A percentile compares a stretch with the other conserved stretches of the same genome.
Conservation (phyloP, 2,888 invertebrate genomes). For the Caenorhabditis wallacei region DNA sequence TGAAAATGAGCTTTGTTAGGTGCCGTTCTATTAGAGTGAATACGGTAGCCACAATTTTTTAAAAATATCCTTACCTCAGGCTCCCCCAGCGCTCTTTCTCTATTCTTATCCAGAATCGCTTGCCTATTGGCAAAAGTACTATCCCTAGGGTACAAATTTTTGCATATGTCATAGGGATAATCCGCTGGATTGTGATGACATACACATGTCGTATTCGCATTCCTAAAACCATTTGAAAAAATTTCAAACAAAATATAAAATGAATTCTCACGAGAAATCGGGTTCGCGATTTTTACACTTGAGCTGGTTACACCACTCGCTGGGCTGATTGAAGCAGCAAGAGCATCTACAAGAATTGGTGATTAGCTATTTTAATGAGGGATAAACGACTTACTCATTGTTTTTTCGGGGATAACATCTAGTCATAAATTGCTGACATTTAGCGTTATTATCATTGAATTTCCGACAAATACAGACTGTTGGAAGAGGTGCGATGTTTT, state of each 20-base stretch:
- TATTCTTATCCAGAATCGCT: conserved; percentile 44
- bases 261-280: conserved; percentile 73
- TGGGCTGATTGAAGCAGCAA: conserved; percentile 81
- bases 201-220: conserved; percentile 77
- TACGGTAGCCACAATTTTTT: no score
- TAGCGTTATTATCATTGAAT: conserved; percentile 68
- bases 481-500: conserved; percentile 46
- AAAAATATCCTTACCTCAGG: conserved; percentile 33
- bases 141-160: conserved; percentile 54
- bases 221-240: conserved; percentile 56
- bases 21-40: no score
- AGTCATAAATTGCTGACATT: conserved; percentile 77
- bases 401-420: conserved; percentile 71
- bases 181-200: conserved; percentile 75
- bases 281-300: conserved; percentile 78
- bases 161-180: conserved; percentile 75
- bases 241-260: not conserved
- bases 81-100: conserved; percentile 22
- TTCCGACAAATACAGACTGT: conserved; percentile 74
- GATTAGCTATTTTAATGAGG: not conserved
- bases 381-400: conserved; percentile 55
- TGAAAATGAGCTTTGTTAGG: no score
- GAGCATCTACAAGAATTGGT: conserved; percentile 71
- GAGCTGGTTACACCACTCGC: conserved; percentile 76
- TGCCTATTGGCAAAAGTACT: conserved; percentile 48